Base-by-base conservation (phyloP, 2,797 vertebrate genomes). In the Onychomys arenicola region DNA sequence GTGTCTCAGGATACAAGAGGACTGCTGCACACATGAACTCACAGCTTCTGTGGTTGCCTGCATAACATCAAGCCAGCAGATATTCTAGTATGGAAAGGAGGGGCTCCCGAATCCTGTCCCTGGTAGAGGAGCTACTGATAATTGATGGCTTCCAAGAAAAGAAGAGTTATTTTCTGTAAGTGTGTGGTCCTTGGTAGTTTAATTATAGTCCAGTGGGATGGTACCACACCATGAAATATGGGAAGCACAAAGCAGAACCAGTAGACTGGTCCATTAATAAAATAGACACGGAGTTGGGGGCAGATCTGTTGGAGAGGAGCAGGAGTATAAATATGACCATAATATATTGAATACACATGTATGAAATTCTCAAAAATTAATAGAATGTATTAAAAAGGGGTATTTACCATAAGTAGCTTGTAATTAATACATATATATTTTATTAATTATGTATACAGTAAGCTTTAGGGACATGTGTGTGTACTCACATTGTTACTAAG, bases 381-480 rank as follows among this genome's bases (percentile, higher is more conserved):
- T 63, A 43, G 27, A 63, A 43, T 84, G 34, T 34, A 13, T 96
- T 92, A n/a, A 83, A 93, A 95, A 95, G 73, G 67, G 49, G 27
- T 76, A 95, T 40, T 91, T 59, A 59, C 43, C 87, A 78, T 77
- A 55, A 86, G 6, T 71, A 84, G 90, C 80, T 55, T 23, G 49
- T 2, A 92, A 25, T 43, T 86, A 37, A 73, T 40, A 75, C 32
- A 2, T 19, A 43, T 17, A 7, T 19, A 65, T 90, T 23, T 90
- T 40, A 6, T 85, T 55, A 32, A 80, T 65, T 91, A 46, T 80
- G 75, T 69, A 37, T 29, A 85, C 73, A 49, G 71, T 82, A 96
- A 84, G 32, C 43, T 96, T 95, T 71, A 94, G 46, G 34, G 90
- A 94, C 76, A 95, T 87, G 61, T 80, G 29, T 83, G 40, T 27